Evolutionary conservation across 2,113 vertebrate species (phyloP).

Genomic region (Benitochromis conjunctus): DNA sequence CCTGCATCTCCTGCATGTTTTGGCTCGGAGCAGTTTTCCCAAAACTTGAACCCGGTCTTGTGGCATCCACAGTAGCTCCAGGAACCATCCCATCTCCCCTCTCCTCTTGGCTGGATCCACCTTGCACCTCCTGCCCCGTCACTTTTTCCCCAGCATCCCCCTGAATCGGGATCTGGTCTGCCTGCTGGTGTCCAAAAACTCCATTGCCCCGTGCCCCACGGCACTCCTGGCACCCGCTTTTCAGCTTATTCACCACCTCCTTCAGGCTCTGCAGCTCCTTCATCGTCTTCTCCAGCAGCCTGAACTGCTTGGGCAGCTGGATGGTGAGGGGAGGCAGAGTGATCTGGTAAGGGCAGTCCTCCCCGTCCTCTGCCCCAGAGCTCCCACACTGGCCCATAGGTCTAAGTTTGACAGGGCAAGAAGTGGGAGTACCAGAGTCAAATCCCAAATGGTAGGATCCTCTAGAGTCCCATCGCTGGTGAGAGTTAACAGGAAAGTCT

Average conservation of each 20-base stretch:
- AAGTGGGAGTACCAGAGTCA: conserved; percentile 22
- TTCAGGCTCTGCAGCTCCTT: conserved; percentile 87
- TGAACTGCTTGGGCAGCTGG: conserved; percentile 85
- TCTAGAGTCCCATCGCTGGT: conserved; percentile 58
- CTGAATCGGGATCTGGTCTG: conserved; percentile 36
- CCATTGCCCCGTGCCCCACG: conserved; percentile 74
- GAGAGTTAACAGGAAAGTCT: conserved; percentile 51
- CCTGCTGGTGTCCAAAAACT: conserved; percentile 64
- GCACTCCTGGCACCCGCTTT: conserved; percentile 83
- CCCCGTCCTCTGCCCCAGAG: conserved; percentile 66
- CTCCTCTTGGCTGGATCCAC: conserved; percentile 63
- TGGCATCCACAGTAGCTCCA: conserved; percentile 16
- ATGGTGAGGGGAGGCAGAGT: conserved; percentile 85
- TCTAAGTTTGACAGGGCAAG: conserved; percentile 83
- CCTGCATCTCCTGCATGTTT: conserved; percentile 79
- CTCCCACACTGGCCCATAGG: conserved; percentile 76
- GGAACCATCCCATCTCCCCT: conserved; percentile 39
- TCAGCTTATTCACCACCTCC: conserved; percentile 84
- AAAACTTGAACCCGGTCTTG: conserved; percentile 40
- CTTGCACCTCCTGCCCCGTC: conserved; percentile 72
- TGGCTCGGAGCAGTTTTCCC: conserved; percentile 35
- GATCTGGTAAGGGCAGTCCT: conserved; percentile 86
- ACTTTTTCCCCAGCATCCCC: conserved; percentile 23
- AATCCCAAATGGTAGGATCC: conserved; percentile 39
- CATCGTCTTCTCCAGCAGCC: conserved; percentile 84